A percentile compares a stretch with the other conserved stretches of the same genome.
phyloP scores from a whole-genome alignment of 2,888 invertebrate species.

The Galerucella calmariensis region DNA sequence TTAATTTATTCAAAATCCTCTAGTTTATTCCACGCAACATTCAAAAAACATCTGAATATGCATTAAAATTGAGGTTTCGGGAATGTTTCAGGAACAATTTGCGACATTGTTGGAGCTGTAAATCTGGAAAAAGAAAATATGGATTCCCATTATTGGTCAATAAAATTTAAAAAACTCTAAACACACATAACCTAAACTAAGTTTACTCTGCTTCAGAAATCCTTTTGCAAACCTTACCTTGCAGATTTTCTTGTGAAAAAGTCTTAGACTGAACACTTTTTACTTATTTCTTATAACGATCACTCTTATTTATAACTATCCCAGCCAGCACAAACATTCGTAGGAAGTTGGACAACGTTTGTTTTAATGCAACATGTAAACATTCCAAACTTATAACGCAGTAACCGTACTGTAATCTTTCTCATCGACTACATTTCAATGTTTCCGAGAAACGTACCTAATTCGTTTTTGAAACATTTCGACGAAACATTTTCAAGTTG shows the following conservation, averaged over 20 bases:
- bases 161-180: no score
- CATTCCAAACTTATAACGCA: not conserved
- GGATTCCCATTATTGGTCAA: no score
- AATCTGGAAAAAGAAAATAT: no score
- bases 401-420: constrained; percentile 1
- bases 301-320: not conserved
- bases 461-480: not conserved
- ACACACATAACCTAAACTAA: no score
- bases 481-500: not conserved
- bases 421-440: not conserved
- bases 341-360: not conserved
- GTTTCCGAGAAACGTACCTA: no score
- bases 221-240: no score
- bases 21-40: not conserved
- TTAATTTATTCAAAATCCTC: not conserved
- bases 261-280: no score
- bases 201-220: no score
- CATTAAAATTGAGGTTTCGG: not conserved
- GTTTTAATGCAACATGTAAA: constrained; percentile 1
- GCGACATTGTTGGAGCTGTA: no score
- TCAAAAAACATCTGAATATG: not conserved
- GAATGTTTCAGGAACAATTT: not conserved
- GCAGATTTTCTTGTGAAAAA: no score
- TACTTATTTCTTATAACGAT: no score
- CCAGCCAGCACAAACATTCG: not conserved